Evolutionary conservation across 2,113 vertebrate genomes (phyloP).

Genomic region (Mastomys coucha): DNA sequence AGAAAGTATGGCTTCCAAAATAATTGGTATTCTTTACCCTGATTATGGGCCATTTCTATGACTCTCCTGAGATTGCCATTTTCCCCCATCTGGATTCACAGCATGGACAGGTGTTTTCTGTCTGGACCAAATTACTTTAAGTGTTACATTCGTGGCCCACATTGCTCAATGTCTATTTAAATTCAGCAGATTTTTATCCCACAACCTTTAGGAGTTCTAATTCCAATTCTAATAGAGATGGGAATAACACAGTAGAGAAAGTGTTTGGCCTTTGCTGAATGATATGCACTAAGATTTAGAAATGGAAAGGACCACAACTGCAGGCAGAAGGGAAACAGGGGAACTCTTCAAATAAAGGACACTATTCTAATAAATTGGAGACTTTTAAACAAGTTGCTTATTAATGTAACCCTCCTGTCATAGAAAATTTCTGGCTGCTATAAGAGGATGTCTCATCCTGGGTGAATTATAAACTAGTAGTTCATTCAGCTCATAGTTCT

Average conservation of each 20-base stretch:
- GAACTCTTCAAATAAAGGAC: not conserved
- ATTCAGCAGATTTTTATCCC: conserved; percentile 68
- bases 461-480: not conserved
- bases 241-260: conserved; percentile 43
- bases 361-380: conserved; percentile 10
- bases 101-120: conserved; percentile 74
- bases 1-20: conserved; percentile 68
- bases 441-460: not conserved
- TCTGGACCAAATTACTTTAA: conserved; percentile 74
- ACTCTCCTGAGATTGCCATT: conserved; percentile 48
- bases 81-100: conserved; percentile 64
- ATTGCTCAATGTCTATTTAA: conserved; percentile 68
- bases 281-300: conserved; percentile 1
- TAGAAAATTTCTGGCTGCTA: not conserved
- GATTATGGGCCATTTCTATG: not conserved
- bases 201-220: conserved; percentile 57
- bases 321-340: not conserved
- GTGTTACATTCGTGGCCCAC: conserved; percentile 57
- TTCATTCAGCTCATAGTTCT: not conserved
- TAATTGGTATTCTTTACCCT: conserved; percentile 73
- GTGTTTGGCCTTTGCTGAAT: conserved; percentile 36
- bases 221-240: conserved; percentile 58
- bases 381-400: not conserved
- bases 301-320: not conserved
- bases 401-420: not conserved